These are phyloP conservation scores for Pectinophora gossypiella DNA, from an alignment of 1,140 invertebrate species.

Conservation along the genomic window DNA sequence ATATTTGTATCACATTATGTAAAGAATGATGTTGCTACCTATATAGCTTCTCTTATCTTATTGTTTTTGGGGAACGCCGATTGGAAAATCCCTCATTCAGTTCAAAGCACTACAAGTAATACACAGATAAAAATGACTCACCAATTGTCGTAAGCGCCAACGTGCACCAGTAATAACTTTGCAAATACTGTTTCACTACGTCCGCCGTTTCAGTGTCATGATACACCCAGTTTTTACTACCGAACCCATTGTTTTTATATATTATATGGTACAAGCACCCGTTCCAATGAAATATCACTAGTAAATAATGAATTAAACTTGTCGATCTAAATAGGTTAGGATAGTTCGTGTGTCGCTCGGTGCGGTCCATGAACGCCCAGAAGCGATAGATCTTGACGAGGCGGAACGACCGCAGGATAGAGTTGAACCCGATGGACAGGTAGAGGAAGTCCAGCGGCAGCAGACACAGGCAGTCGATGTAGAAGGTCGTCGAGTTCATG, in stretches of 20 bases:
- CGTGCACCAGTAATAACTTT: constrained; percentile 99
- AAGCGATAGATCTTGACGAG: constrained; percentile 98
- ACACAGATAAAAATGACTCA: constrained; percentile 62
- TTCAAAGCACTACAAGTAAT: too few species aligned
- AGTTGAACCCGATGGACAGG: constrained; percentile 98
- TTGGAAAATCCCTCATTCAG: too few species aligned
- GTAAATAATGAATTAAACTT: constrained; percentile 95
- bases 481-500: constrained; percentile 99
- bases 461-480: constrained; percentile 98
- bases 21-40: too few species aligned
- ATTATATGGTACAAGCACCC: constrained; percentile 98
- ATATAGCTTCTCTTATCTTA: too few species aligned
- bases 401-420: constrained; percentile 96
- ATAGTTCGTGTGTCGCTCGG: constrained; percentile 98
- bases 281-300: constrained; percentile 99
- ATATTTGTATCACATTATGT: too few species aligned
- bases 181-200: constrained; percentile 95
- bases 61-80: too few species aligned
- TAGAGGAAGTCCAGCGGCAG: constrained; percentile 98
- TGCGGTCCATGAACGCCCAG: constrained; percentile 98
- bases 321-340: constrained; percentile 97
- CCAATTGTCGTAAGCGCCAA: constrained; percentile 95
- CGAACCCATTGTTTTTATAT: constrained; percentile 95
- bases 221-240: constrained; percentile 93
- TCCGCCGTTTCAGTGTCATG: constrained; percentile 88